A percentile compares a stretch with the other conserved stretches of the same genome.
phyloP scores from a whole-genome alignment of 1,140 invertebrate genomes.

The Eciton burchellii region DNA sequence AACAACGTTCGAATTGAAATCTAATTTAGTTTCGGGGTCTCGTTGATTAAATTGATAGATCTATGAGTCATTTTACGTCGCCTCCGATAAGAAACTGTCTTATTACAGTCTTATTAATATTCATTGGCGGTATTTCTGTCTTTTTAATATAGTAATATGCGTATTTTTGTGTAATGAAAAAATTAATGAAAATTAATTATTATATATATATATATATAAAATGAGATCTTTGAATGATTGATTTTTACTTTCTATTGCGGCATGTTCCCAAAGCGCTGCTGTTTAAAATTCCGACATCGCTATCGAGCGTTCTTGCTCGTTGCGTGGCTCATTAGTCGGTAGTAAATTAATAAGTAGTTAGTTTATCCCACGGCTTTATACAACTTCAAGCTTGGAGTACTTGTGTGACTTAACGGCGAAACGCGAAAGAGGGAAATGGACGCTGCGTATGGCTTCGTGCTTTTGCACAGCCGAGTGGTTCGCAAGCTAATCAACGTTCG shows the following conservation, averaged over 20 bases:
- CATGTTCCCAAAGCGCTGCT: neutral
- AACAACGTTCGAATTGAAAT: conserved; percentile 37
- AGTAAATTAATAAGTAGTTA: conserved; percentile 70
- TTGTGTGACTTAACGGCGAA: conserved; percentile 9
- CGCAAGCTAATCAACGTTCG: conserved; percentile 69
- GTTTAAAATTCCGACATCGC: conserved; percentile 15
- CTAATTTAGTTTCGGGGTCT: neutral
- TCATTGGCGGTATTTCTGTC: too few species aligned
- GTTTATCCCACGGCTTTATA: conserved; percentile 58
- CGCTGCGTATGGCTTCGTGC: conserved; percentile 3
- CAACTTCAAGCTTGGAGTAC: conserved; percentile 50
- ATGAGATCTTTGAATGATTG: neutral
- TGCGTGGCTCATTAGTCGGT: conserved; percentile 60
- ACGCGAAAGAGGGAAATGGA: neutral
- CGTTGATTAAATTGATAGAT: neutral
- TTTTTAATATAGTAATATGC: too few species aligned
- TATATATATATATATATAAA: neutral
- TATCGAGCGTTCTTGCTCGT: neutral
- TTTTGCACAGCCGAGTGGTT: conserved; percentile 25
- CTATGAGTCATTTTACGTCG: neutral
- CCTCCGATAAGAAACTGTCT: neutral
- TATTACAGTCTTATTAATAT: too few species aligned
- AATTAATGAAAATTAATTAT: too few species aligned
- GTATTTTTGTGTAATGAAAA: too few species aligned
- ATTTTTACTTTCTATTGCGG: conserved; percentile 18